Base-by-base conservation (phyloP, 2,797 vertebrate genomes). In the Pelobates cultripes region DNA sequence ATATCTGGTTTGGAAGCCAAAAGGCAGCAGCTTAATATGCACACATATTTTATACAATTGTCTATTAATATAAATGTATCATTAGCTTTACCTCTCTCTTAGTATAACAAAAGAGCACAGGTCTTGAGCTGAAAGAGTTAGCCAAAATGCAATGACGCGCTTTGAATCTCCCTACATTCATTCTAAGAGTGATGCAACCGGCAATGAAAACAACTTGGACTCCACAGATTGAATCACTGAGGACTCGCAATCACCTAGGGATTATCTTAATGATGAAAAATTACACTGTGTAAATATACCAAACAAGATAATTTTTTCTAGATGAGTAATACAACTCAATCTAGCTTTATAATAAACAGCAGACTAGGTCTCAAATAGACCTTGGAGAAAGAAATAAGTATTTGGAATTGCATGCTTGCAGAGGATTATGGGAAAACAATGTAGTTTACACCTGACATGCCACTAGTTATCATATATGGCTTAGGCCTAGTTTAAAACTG, bases 181-280 rank as follows among this genome's bases (percentile, higher is more conserved):
- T 64, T 64, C 61, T 64, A 64, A n/a, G n/a, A 28, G n/a, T 64
- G 61, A 64, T 64, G 61, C 61, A 64, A 64, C 40, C 61, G 17
- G 3, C n/a, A 64, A 40, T 28, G n/a, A 64, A 64, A 64, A 64
- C 61, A 64, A 64, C 61, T 64, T 40, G 28, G n/a, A 7, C 17
- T 64, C n/a, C 5, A 64, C 7, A 40, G n/a, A 40, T 8, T 64
- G 28, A 64, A 64, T 40, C 61, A 64, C 61, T 13, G 57, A 14
- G 17, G 28, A 64, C 28, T 6, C 5, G 10, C 61, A 64, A 40
- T 6, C 61, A 64, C 61, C n/a, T 40, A 28, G 61, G 61, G 17
- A 14, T 17, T 6, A 3, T 64, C 17, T 40, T 64, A 64, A 64
- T 64, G 61, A 64, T 40, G 61, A 64, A n/a, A 64, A 64, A 64